phyloP scores from a whole-genome alignment of 2,888 invertebrate genomes.

The Melitaea athalia region DNA sequence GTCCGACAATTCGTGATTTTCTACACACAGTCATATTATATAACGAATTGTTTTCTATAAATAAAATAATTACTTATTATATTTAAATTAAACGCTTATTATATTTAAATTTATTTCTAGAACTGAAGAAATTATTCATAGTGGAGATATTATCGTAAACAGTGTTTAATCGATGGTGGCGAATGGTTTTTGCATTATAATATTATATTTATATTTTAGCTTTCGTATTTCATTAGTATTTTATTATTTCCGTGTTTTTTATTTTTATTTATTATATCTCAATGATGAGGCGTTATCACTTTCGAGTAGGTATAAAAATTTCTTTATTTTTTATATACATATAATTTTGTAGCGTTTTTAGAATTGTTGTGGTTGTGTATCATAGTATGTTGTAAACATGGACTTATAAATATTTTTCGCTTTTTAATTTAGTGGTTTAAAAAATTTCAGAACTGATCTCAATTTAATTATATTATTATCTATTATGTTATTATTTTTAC shows the following conservation, averaged over 20 bases:
- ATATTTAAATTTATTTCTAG: slow-evolving; percentile 44
- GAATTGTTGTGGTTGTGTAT: too few relatives aligned
- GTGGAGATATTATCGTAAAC: slow-evolving; percentile 38
- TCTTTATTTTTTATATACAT: too few relatives aligned
- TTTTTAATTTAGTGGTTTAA: too few relatives aligned
- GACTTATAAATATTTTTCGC: too few relatives aligned
- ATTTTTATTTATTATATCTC: background rate
- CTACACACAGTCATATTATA: slow-evolving; percentile 3
- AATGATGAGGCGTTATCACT: background rate
- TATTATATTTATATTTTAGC: slow-evolving; percentile 21
- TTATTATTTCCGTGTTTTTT: background rate
- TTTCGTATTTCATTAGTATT: slow-evolving; percentile 17
- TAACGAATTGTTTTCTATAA: slow-evolving; percentile 43
- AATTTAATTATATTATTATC: too few relatives aligned
- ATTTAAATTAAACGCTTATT: slow-evolving; percentile 46
- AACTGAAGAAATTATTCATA: slow-evolving; percentile 34
- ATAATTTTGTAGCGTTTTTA: too few relatives aligned
- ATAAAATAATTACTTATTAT: slow-evolving; percentile 46
- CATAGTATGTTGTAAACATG: too few relatives aligned
- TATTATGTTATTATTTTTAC: too few relatives aligned
- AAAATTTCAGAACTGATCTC: too few relatives aligned
- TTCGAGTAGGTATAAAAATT: too few relatives aligned
- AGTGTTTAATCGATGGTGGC: slow-evolving; percentile 33
- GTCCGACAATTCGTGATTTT: slow-evolving; percentile 5
- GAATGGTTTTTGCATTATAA: slow-evolving; percentile 29